Conservation (phyloP, 1,140 invertebrate genomes). For the Arctopsyche grandis region DNA sequence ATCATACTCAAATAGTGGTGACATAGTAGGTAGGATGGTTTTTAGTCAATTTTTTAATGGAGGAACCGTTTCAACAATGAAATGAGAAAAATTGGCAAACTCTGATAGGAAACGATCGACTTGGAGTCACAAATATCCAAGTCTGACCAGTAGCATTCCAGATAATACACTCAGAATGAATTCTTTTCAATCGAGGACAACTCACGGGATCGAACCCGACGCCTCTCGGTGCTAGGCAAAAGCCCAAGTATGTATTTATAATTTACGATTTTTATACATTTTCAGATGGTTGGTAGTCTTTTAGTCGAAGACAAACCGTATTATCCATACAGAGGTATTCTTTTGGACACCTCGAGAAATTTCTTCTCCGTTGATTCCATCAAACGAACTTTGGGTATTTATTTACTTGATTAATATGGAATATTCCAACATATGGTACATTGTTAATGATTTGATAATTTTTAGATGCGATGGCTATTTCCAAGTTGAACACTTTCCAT, state of each 20-base stretch:
- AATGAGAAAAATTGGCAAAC: no score
- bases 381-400: constrained; percentile 72
- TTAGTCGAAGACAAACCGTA: constrained; percentile 74
- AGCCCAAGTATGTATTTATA: constrained; percentile 5
- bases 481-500: constrained; percentile 87
- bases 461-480: constrained; percentile 79
- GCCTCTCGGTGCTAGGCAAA: no score
- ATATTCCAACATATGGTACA: not conserved
- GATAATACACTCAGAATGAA: no score
- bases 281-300: constrained; percentile 69
- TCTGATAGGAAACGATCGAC: no score
- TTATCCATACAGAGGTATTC: constrained; percentile 80
- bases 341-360: constrained; percentile 83
- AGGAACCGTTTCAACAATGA: no score
- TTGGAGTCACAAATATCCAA: no score
- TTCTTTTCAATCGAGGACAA: no score
- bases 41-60: no score
- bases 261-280: constrained; percentile 10
- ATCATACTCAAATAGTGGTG: no score
- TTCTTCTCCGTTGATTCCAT: constrained; percentile 75
- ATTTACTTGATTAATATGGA: not conserved
- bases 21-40: no score
- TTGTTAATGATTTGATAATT: not conserved
- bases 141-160: no score
- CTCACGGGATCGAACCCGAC: no score